Base-by-base conservation (phyloP, 2,888 invertebrate species). In the Cheilosia urbana region DNA sequence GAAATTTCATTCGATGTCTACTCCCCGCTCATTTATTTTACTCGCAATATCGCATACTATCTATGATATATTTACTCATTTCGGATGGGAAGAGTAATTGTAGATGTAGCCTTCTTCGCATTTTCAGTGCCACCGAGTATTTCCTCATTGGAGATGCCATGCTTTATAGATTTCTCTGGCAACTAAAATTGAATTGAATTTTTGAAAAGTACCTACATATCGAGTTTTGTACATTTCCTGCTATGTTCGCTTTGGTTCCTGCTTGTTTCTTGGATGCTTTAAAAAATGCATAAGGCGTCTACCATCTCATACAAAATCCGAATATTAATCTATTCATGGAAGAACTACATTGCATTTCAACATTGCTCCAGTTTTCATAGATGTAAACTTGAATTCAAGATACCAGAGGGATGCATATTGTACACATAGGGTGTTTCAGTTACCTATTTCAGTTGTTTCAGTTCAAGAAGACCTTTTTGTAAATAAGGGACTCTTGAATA, bases 11-110 rank as follows among this genome's bases (percentile, higher is more conserved):
- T 24, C 68, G 37, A 71, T 71, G n/a, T 58, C 49, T 24, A 13
- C 49, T 58, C 37, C 4, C 47, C 47, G 58, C 58, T 71, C 49
- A 71, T 69, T 71, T 71, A 58, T 71, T 71, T 49, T 71, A 49
- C 19, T 55, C 68, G 30, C n/a, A n/a, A n/a, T n/a, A n/a, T n/a
- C n/a, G n/a, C 53, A 42, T 55, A 57, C 55, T 30, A 30, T 55
- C 15, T 7, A 34, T 49, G 21, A 49, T 58, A 45, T 58, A 58
- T 27, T 24, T 34, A 11, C 5, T n/a, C 57, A 47, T 47, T 34
- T 71, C n/a, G 17, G 21, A 49, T 30, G 30, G 1, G 30, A 19
- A 15, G 4, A 34, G 19, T 7, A 13, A 13, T 30, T 9, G 21
- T 24, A 49, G 37, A 37, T 37, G 37, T 37, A 37, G 37, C 37